Evolutionary conservation across 2,113 vertebrate species (phyloP).

Genomic region (Orcinus orca): DNA sequence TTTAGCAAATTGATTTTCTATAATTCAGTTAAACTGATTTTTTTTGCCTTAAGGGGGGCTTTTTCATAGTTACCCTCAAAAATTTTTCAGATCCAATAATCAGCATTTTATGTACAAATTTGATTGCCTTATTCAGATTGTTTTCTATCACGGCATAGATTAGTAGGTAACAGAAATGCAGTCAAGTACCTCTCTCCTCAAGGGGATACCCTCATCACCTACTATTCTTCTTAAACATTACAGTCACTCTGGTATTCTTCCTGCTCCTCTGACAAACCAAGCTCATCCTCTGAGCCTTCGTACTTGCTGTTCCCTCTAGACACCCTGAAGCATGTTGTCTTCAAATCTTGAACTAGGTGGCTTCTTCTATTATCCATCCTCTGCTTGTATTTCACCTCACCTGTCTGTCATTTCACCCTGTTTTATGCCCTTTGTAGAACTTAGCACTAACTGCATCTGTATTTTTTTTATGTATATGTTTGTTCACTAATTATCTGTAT

Average conservation of each 20-base stretch:
- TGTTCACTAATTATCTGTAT: background rate
- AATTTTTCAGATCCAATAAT: background rate
- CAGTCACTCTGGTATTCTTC: background rate
- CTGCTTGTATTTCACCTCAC: background rate
- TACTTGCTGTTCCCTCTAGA: background rate
- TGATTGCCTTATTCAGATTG: background rate
- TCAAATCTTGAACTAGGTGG: background rate
- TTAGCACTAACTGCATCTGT: background rate
- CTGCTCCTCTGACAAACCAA: background rate
- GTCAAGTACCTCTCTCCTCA: background rate
- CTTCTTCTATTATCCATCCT: background rate
- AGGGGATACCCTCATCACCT: too few species aligned
- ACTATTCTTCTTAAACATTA: background rate
- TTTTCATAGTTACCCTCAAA: background rate
- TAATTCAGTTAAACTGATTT: background rate
- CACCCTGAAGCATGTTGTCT: background rate
- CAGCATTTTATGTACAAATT: background rate
- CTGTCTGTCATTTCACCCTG: background rate
- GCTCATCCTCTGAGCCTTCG: background rate
- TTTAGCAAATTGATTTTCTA: background rate
- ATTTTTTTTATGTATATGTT: fast-evolving
- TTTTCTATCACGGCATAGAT: background rate
- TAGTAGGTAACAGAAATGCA: background rate
- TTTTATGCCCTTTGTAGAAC: background rate
- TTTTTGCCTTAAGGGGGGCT: background rate